Base-by-base conservation (phyloP, 1,140 invertebrate species). In the Drosophila carrolli region DNA sequence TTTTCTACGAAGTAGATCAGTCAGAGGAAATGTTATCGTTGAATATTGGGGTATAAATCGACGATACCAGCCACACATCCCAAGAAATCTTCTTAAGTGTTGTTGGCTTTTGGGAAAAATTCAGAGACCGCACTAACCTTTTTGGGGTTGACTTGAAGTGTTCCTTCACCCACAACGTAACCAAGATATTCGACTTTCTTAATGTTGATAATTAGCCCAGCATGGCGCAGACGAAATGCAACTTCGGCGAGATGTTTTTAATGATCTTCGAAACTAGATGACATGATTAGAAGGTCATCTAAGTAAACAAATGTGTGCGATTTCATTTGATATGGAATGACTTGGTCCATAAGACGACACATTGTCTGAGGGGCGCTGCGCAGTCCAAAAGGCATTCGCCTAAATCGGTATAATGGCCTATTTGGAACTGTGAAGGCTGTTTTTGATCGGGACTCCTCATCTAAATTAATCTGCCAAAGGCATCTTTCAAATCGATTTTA, bases 1-100 rank as follows among this genome's bases (percentile, higher is more conserved):
- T 23, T 23, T 23, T 23, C 3, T 3, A 3, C 23, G 4, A 23
- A 4, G 23, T 23, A 23, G 23, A 23, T 23, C 23, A 23, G 23
- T 23, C 23, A 23, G 23, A 23, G 23, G 23, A 23, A 23, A 23
- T 23, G 23, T 23, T 23, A 23, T 23, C 23, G 23, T 23, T 23
- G 23, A 23, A 23, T 23, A 23, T 23, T 23, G 23, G 23, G 53
- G 6, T n/a, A 55, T 23, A 9, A 55, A 55, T 23, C 53, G 53
- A 37, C 16, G 53, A 23, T 55, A 55, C 53, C 53, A 55, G 19
- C 44, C 44, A 6, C 44, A 47, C 44, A 47, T 47, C 1, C 50
- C 50, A 11, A 53, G 23, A 53, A 37, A 53, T 8, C 50, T 4
- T 51, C 50, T 53, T 19, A 53, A 19, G 8, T 47, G 16, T 5